Base-by-base conservation (phyloP, 1,140 invertebrate species). In the Cherax quadricarinatus region DNA sequence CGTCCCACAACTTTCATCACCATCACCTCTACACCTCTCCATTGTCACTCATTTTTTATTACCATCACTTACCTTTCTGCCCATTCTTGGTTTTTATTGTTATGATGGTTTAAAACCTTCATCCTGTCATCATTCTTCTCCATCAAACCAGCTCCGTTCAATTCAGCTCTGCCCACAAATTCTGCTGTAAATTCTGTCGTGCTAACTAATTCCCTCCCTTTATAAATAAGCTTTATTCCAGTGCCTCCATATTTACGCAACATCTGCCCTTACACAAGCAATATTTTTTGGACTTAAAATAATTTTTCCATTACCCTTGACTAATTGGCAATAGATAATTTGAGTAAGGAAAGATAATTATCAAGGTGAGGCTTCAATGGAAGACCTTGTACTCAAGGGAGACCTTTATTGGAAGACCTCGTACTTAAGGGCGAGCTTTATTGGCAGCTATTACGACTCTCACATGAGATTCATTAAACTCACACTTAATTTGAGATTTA, bases 101-200 rank as follows among this genome's bases (percentile, higher is more conserved):
- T 41, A 70, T 48, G 83, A 16, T 30, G 62, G n/a, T 30, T 85
- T 85, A 48, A 85, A 48, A 85, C 83, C 83, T 66, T 48, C 70
- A 85, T 41, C 70, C 62, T 49, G 14, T 66, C 62, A 24, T 62
- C 83, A 73, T 49, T 66, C 49, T 70, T 85, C 83, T 85, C 83
- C 83, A 85, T 85, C 83, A 85, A 62, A 66, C 12, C 12, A 70
- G 9, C 83, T 14, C 30, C 70, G 70, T 70, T 18, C 83, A 85
- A 85, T 85, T 85, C 60, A 85, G 48, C 53, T 57, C 21, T 70
- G 18, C 5, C 21, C 66, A 70, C 14, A 75, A 75, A 30, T 5
- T 57, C 6, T 57, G 53, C n/a, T 21, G 41, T 85, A 85, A 30
- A 66, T 48, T 14, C 41, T 7, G 7, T 30, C 21, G 12, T 48